Base-by-base conservation (phyloP, 2,113 vertebrate genomes). In the Axis porcinus region DNA sequence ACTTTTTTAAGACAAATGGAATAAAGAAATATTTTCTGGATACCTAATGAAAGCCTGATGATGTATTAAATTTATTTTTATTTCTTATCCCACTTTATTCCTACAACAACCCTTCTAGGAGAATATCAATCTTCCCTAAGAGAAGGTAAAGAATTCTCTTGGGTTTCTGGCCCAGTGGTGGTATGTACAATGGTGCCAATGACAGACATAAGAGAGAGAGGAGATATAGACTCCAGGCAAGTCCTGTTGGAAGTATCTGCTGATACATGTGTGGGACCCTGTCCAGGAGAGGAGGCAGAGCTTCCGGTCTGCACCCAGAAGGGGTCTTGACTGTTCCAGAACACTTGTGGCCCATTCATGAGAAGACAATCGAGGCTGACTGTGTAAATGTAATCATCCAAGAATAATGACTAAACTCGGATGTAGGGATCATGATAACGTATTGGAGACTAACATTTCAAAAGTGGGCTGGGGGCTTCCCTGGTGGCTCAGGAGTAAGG, bases 1-100 rank as follows among this genome's bases (percentile, higher is more conserved):
- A 36, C 30, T 17, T 88, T 90, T 67, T 60, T 9, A 97, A 91
- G 33, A 82, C 13, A 96, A 60, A 47, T 55, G 43, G 87, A 85
- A 81, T 43, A 30, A 40, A 94, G 23, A 74, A 62, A 54, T 43
- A 17, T 84, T 33, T 95, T 74, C 36, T 62, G 21, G 78, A 33
- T 45, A 25, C 15, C 17, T 83, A 62, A 11, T 43, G 27, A 70
- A 91, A 85, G 43, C 25, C 25, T 36, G 1, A 8, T 12, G 15
- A 11, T 27, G 0, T n/a, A 27, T 89, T 86, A 81, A 40, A 43
- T 47, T 36, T 57, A 21, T 45, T 62, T 36, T 12, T 43, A 36
- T 33, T 17, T 6, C 0, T 60, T 50, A 40, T 76, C 33, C 3
- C 12, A 16, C 50, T 89, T 86, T 85, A 55, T 86, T 82, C n/a